Percentiles rank a stretch among this genome's conserved stretches.
phyloP scores from a whole-genome alignment of 2,888 invertebrate species.

The Gastracanthus pulcherrimus region DNA sequence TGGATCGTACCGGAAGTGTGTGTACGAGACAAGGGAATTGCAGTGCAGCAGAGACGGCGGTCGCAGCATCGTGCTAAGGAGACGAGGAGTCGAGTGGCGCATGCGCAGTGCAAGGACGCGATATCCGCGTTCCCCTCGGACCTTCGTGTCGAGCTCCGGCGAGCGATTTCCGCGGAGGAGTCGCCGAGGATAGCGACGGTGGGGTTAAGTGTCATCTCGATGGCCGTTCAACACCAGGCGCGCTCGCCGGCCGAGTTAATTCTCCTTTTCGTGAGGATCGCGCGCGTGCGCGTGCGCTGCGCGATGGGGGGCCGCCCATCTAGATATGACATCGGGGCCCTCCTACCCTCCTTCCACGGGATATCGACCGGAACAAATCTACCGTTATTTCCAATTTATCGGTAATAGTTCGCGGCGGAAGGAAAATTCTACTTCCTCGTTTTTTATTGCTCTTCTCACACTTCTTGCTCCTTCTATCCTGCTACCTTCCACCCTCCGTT shows the following conservation, averaged over 20 bases:
- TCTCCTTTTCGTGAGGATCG: conserved; percentile 20
- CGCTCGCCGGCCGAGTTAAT: conserved; percentile 14
- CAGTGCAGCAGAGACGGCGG: not conserved
- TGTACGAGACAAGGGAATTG: conserved; percentile 30
- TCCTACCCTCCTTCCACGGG: not conserved
- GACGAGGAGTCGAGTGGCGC: not conserved
- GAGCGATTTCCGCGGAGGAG: not conserved
- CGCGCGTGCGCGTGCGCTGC: too few relatives aligned
- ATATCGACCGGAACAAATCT: conserved; percentile 48
- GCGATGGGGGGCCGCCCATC: not conserved
- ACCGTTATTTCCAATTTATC: conserved; percentile 50
- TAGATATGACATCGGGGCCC: not conserved
- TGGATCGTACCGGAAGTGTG: conserved; percentile 34
- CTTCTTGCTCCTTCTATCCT: not conserved
- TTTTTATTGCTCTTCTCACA: not conserved
- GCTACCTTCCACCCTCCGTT: not conserved
- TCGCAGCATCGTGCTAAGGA: not conserved
- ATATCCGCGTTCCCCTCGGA: too few relatives aligned
- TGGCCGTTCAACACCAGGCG: not conserved
- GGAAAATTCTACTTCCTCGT: conserved; percentile 25
- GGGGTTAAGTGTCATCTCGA: conserved; percentile 26
- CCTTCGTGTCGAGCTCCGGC: too few relatives aligned
- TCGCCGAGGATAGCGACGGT: not conserved
- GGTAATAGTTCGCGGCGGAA: conserved; percentile 19
- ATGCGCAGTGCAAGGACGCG: too few relatives aligned